Percentiles rank a stretch among this genome's conserved stretches.
Evolutionary conservation across 2,888 invertebrate species (phyloP).

Genomic region (Didymodactylos carnosus): DNA sequence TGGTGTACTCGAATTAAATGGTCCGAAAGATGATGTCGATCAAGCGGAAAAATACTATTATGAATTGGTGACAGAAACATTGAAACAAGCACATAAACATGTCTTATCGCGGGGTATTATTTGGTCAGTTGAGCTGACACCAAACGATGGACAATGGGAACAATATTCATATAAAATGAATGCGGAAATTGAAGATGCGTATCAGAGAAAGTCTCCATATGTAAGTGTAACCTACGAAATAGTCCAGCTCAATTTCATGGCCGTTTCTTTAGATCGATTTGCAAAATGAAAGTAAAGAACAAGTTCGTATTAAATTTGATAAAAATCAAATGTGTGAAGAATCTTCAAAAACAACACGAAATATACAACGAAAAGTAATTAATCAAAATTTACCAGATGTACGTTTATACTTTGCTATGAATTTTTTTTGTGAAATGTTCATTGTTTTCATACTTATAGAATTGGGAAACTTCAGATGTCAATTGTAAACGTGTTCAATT

Average conservation of each 20-base stretch:
- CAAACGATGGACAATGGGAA: background rate
- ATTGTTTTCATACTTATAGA: too few species aligned
- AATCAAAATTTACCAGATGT: background rate
- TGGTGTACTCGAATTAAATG: background rate
- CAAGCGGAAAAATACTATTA: background rate
- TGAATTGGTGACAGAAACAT: background rate
- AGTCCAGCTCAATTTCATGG: too few species aligned
- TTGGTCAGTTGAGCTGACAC: background rate
- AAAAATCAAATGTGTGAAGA: background rate
- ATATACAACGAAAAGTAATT: background rate
- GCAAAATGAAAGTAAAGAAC: background rate
- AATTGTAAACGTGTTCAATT: background rate
- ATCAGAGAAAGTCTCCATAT: background rate
- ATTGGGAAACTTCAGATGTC: background rate
- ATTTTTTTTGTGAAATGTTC: too few species aligned
- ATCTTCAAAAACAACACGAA: background rate
- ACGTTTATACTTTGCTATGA: too few species aligned
- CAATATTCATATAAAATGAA: background rate
- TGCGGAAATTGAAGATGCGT: background rate
- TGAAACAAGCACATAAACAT: background rate
- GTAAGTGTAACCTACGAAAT: too few species aligned
- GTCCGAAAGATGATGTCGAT: background rate
- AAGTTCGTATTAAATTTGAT: background rate
- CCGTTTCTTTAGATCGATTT: background rate
- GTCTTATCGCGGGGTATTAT: background rate